Evolutionary conservation across 1,140 invertebrate genomes (phyloP).

Genomic region (Cheumatopsyche charites): DNA sequence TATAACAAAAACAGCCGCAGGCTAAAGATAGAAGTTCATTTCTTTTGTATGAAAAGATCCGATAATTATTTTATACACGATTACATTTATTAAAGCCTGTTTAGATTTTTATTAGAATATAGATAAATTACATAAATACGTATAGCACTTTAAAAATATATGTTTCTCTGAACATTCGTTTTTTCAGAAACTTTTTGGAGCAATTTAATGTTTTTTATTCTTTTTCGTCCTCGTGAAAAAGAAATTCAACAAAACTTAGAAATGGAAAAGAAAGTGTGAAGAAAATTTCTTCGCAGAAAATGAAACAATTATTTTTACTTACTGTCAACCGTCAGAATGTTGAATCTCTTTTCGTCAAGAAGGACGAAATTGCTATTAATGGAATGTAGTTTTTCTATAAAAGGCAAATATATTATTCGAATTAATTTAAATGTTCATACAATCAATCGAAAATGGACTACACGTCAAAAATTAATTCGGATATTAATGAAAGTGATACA

Average conservation of each 20-base stretch:
- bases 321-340: conserved; percentile 1
- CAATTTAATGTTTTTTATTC: not conserved
- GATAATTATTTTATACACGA: conserved; percentile 14
- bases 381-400: not conserved
- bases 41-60: conserved; percentile 20
- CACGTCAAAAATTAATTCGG: no score
- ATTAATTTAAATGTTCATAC: no score
- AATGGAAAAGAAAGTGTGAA: conserved; percentile 13
- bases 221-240: not conserved
- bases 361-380: conserved; percentile 10
- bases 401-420: not conserved
- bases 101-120: no score
- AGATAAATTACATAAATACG: no score
- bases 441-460: no score
- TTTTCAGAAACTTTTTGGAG: not conserved
- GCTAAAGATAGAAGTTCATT: conserved; percentile 7
- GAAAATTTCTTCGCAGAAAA: conserved; percentile 20
- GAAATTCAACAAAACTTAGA: not conserved
- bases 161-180: not conserved
- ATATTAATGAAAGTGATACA: no score
- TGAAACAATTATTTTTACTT: conserved; percentile 29
- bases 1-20: conserved; percentile 22
- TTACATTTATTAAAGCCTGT: no score
- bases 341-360: conserved; percentile 19
- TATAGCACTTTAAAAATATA: no score